Percentiles rank a stretch among this genome's conserved stretches.
Conservation (phyloP, 2,113 vertebrate genomes). For the Chauna torquata region DNA sequence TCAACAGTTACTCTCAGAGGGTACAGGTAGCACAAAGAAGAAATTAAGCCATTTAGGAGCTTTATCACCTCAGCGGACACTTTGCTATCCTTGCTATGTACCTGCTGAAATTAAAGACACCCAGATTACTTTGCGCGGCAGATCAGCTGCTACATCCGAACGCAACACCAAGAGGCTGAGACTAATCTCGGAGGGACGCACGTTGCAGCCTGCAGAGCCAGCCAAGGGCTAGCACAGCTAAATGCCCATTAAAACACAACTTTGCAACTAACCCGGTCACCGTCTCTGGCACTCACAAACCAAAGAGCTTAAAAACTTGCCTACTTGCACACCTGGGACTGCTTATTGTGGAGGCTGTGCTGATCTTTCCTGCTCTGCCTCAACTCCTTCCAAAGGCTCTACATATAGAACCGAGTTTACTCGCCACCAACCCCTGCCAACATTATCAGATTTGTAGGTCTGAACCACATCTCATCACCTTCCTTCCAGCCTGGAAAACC, state of each 20-base stretch:
- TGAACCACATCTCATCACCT: accelerated
- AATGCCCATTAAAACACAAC: neutral
- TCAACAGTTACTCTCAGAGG: neutral
- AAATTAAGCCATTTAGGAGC: neutral
- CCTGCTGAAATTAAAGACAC: neutral
- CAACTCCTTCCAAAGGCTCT: neutral
- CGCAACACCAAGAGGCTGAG: neutral
- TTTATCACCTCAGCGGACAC: neutral
- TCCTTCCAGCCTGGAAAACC: neutral
- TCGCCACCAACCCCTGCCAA: neutral
- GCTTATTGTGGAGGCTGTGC: neutral
- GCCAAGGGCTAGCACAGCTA: neutral
- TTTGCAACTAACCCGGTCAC: neutral
- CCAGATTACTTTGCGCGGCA: neutral
- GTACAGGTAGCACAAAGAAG: neutral
- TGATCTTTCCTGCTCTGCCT: neutral
- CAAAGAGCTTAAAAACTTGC: neutral
- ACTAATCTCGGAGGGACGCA: neutral
- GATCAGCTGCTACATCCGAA: neutral
- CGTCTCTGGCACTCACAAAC: neutral
- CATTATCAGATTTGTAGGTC: neutral
- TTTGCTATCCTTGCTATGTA: neutral
- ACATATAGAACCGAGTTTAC: neutral
- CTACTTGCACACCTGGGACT: neutral
- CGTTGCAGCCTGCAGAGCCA: neutral